Percentiles rank a stretch among this genome's conserved stretches.
These are phyloP conservation scores for Pangasius mekongensis DNA, from an alignment of 2,797 vertebrate species.

Conservation along the genomic window DNA sequence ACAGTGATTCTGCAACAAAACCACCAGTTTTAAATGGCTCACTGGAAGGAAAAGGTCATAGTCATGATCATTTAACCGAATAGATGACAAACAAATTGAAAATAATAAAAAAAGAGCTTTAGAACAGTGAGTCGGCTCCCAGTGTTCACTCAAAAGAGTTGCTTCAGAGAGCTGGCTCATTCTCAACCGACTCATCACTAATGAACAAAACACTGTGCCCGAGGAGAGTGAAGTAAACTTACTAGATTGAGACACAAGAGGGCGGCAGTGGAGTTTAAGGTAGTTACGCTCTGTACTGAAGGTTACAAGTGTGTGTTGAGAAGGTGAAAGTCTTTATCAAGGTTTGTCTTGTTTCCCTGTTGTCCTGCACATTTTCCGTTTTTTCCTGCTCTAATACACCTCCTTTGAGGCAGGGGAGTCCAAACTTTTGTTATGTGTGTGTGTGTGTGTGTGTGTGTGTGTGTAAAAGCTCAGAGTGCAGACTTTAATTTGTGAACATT, in stretches of 20 bases:
- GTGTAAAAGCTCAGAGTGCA: too few relatives aligned
- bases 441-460: too few relatives aligned
- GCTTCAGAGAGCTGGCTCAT: background rate
- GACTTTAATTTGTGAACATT: too few relatives aligned
- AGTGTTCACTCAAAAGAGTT: background rate
- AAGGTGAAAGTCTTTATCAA: background rate
- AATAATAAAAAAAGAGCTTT: background rate
- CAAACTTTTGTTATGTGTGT: background rate
- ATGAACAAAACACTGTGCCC: background rate
- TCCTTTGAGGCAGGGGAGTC: background rate
- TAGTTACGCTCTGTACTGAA: background rate
- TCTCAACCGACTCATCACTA: background rate
- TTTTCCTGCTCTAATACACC: background rate
- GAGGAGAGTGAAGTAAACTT: background rate
- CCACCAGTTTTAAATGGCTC: background rate
- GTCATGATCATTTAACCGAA: background rate
- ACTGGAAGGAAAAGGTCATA: background rate
- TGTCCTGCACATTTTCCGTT: background rate
- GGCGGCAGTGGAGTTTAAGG: background rate
- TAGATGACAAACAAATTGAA: background rate
- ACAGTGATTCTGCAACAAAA: background rate
- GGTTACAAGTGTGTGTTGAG: background rate
- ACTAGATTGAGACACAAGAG: background rate
- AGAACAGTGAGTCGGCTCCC: background rate
- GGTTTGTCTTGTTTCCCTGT: background rate